These are phyloP conservation scores for Pseudobourletiella spinata DNA, from an alignment of 1,140 invertebrate genomes.

Conservation along the genomic window DNA sequence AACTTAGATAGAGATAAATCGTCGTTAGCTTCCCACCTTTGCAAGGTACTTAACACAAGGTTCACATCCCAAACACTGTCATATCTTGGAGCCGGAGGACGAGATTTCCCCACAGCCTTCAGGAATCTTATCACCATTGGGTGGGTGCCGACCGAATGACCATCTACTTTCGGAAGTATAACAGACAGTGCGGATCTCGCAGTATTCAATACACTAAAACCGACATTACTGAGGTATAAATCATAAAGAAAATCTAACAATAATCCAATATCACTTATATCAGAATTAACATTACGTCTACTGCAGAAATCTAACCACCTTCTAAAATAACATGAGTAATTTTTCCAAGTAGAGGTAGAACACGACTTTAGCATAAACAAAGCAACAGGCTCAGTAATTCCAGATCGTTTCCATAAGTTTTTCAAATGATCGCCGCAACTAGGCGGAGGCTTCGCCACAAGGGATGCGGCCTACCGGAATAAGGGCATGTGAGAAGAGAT, in stretches of 20 bases:
- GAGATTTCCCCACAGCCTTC: neutral
- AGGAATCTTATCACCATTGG: neutral
- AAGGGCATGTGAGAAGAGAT: neutral
- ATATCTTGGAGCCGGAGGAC: neutral
- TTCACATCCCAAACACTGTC: neutral
- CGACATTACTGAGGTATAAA: neutral
- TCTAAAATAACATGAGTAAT: neutral
- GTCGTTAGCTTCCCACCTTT: neutral
- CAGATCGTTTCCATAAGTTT: neutral
- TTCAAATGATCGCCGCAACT: neutral
- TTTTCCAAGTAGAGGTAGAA: neutral
- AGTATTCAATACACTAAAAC: conserved; percentile 3
- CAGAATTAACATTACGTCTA: neutral
- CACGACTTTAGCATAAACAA: neutral
- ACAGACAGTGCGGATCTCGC: conserved; percentile 10
- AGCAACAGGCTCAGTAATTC: neutral
- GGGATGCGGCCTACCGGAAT: neutral
- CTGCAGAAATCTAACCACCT: neutral
- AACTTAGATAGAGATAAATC: neutral
- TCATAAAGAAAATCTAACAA: neutral
- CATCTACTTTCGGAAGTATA: neutral
- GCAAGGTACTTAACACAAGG: neutral
- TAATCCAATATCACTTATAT: neutral
- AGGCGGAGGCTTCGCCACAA: neutral
- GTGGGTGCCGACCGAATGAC: neutral